phyloP scores from a whole-genome alignment of 2,113 vertebrate genomes.

The Hyla sarda region DNA sequence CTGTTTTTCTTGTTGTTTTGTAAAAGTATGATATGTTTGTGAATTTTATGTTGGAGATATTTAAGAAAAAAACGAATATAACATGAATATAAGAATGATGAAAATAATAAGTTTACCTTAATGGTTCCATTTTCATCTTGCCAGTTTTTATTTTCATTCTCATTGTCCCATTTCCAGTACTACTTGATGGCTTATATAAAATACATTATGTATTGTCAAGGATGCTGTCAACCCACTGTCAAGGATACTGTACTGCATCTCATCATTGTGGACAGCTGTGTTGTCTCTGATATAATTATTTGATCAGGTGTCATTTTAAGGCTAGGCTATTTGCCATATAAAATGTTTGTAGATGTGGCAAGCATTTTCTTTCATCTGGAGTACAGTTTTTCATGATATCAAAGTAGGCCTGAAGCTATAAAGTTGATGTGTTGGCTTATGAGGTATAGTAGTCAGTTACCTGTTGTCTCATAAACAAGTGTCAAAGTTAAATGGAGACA shows the following conservation, averaged over 20 bases:
- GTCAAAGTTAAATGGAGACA: background rate
- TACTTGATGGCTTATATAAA: background rate
- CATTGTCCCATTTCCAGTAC: background rate
- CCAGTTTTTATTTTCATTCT: background rate
- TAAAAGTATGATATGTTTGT: too few relatives aligned
- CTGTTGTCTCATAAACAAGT: background rate
- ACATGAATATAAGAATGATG: too few relatives aligned
- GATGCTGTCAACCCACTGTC: slow-evolving; percentile 2
- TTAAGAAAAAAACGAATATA: too few relatives aligned
- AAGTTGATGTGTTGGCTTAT: background rate
- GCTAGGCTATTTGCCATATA: background rate
- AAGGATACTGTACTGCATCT: background rate
- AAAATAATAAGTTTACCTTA: background rate
- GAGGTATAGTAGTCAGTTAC: too few relatives aligned
- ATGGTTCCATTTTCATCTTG: background rate
- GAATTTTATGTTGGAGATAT: too few relatives aligned
- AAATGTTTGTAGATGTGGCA: background rate
- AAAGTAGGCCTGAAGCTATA: background rate
- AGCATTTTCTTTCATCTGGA: background rate
- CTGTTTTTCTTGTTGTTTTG: too few relatives aligned
- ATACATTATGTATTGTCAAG: background rate
- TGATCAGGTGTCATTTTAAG: background rate
- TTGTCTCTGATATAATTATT: background rate
- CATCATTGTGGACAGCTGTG: background rate
- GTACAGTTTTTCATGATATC: background rate